A percentile compares a stretch with the other conserved stretches of the same genome.
These are phyloP conservation scores for Gymnocephalus cernua DNA, from an alignment of 2,113 vertebrate genomes.

Conservation along the genomic window DNA sequence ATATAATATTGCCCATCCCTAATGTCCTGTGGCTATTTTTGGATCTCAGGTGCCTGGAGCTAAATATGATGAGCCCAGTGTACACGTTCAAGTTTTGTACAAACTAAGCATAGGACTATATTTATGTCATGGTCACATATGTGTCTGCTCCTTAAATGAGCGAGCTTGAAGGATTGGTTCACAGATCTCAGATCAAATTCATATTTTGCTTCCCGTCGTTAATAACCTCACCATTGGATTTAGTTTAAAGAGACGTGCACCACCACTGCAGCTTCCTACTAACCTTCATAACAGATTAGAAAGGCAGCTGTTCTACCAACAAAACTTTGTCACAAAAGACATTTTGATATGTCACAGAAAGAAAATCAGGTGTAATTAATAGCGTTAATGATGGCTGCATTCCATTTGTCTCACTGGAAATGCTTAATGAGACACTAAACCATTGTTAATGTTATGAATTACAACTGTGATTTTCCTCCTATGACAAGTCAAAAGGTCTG, in stretches of 20 bases:
- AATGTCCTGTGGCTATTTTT: conserved; percentile 37
- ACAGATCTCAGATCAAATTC: neutral
- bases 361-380: too few relatives aligned
- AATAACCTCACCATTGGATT: neutral
- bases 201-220: too few relatives aligned
- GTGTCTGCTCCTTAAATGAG: neutral
- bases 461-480: neutral
- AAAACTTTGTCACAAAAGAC: neutral
- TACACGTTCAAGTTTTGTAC: neutral
- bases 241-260: neutral
- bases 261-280: neutral
- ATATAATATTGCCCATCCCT: too few relatives aligned
- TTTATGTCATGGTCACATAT: neutral
- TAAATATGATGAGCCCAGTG: conserved; percentile 1
- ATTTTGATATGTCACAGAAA: neutral
- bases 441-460: neutral
- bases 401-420: neutral
- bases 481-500: neutral
- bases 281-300: neutral
- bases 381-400: neutral
- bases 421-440: neutral
- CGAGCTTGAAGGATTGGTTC: too few relatives aligned
- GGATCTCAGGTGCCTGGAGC: conserved; percentile 10
- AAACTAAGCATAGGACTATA: neutral
- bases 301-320: neutral